Percentiles rank a stretch among this genome's conserved stretches.
These are phyloP conservation scores for Rhegmatorhina hoffmannsi DNA, from an alignment of 2,113 vertebrate species.

Conservation along the genomic window DNA sequence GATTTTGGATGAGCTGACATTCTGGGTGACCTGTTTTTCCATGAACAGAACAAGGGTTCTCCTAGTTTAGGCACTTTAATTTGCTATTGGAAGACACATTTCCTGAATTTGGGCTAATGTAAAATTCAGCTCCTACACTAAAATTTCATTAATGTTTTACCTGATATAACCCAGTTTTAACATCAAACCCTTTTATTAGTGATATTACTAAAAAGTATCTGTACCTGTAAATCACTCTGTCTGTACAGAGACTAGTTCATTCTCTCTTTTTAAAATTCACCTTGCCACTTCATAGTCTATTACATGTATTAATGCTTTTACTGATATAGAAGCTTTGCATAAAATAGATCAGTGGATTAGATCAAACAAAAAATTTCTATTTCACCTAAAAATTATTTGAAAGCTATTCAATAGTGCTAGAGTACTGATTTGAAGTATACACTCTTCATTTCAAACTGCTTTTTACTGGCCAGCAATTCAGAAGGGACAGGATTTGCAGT, in stretches of 20 bases:
- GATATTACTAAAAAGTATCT: not conserved
- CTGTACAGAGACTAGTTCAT: not conserved
- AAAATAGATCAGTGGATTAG: not conserved
- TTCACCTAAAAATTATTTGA: not conserved
- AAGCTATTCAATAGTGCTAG: not conserved
- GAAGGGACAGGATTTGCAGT: not conserved
- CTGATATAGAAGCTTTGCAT: not conserved
- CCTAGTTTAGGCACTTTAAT: not conserved
- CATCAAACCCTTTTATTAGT: not conserved
- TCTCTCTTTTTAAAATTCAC: not conserved
- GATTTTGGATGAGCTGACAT: not conserved
- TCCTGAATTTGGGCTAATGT: not conserved
- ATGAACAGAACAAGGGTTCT: not conserved
- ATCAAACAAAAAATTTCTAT: not conserved
- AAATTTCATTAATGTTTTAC: not conserved
- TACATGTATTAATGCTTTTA: not conserved
- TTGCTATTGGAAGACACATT: not conserved
- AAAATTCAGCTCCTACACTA: not conserved
- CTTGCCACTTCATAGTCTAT: not conserved
- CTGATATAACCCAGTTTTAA: not conserved
- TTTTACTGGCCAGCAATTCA: not conserved
- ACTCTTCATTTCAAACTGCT: not conserved
- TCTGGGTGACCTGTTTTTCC: not conserved
- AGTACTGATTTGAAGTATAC: not conserved
- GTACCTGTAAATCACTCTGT: not conserved